Evolutionary conservation across 2,797 vertebrate genomes (phyloP), one percentile per base, ranked within the genome.

Genomic region (Novumbra hubbsi): DNA sequence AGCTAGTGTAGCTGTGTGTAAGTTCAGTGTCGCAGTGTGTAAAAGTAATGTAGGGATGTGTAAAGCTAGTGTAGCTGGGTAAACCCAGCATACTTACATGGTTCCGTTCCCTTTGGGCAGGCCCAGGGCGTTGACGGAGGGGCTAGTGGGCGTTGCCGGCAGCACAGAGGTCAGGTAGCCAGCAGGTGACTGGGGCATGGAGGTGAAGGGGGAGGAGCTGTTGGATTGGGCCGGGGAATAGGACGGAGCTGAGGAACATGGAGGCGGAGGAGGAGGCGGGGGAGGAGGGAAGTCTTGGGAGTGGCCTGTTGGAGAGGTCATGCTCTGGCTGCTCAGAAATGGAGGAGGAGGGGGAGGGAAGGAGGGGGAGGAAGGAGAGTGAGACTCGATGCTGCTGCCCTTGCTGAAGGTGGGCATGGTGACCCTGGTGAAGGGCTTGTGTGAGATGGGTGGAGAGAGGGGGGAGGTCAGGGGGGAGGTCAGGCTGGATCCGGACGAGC

Each of bases 51-150:
- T 73, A 32, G 63, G 1, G 60, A 65, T 70, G 48, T 17, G 3
- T 72, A 41, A 45, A 32, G 21, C 11, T 60, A n/a, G 60, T 14
- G 8, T 24, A 60, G 55, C n/a, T 55, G 28, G 7, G 63, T 30
- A 49, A 32, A 32, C 45, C 24, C 4, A 2, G 14, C 63, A 75
- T 89, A 96, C 97, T 97, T 88, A 99, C 98, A 93, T 88, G 73
- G 96, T 96, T 45, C 94, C 95, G 60, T 96, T 96, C 85, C 97
- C 96, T 91, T 95, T 97, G 0, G 98, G 97, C 48, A 99, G 95
- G 76, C 98, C 98, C 86, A 99, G 85, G 0, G 96, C 94, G 34
- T 98, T 98, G 89, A 99, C 94, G 0, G 92, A 87, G 0, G 92
- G 80, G 12, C 87, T 87, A 0, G 93, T 79, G 0, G 92, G 90